These are phyloP conservation scores for Boleophthalmus pectinirostris DNA, from an alignment of 2,113 vertebrate species.

Conservation along the genomic window DNA sequence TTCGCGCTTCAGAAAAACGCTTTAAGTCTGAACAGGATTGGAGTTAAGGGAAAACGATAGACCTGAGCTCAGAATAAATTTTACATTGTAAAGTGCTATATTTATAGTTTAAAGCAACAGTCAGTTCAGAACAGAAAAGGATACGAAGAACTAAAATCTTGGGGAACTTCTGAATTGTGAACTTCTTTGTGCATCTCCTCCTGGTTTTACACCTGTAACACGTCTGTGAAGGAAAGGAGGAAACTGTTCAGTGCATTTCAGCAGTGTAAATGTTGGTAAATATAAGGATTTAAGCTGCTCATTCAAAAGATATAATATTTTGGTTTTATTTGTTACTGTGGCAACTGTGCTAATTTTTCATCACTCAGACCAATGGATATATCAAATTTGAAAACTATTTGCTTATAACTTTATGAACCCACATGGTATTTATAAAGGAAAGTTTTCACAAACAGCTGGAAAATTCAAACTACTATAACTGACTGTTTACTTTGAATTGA, in stretches of 20 bases:
- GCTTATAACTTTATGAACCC: too few relatives aligned
- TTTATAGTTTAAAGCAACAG: not conserved
- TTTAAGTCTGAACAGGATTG: constrained; percentile 85
- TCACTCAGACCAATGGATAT: too few relatives aligned
- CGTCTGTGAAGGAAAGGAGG: constrained; percentile 74
- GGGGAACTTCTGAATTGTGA: constrained; percentile 96
- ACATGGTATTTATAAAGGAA: too few relatives aligned
- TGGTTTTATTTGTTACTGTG: too few relatives aligned
- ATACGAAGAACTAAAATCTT: constrained; percentile 99
- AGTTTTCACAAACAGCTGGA: not conserved
- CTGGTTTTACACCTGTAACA: constrained; percentile 95
- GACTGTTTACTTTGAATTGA: too few relatives aligned
- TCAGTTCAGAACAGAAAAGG: constrained; percentile 68
- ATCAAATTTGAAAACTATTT: too few relatives aligned
- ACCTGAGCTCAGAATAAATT: not conserved
- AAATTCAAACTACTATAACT: not conserved
- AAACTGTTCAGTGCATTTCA: not conserved
- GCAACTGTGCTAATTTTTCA: too few relatives aligned
- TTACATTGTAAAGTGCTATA: not conserved
- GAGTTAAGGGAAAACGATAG: constrained; percentile 76
- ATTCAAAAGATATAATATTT: too few relatives aligned
- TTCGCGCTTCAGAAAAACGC: constrained; percentile 93
- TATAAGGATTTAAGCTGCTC: too few relatives aligned
- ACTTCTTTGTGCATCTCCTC: constrained; percentile 96
- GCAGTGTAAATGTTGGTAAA: not conserved